Conservation (phyloP, 2,113 vertebrate species). For the Clupea harengus region DNA sequence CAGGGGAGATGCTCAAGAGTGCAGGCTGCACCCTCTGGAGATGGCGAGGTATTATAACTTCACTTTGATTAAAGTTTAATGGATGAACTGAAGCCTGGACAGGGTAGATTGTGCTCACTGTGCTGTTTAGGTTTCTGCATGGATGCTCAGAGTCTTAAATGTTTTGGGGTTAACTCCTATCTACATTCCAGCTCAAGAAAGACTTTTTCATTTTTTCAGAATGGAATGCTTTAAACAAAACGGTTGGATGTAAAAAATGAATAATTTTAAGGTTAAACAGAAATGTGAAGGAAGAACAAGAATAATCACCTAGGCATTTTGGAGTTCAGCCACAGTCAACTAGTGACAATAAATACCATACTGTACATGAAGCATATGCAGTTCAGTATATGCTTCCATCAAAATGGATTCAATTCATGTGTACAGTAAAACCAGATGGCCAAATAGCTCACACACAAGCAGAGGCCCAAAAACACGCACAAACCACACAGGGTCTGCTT, state of each 20-base stretch:
- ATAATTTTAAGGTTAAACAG: too few relatives aligned
- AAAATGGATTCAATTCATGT: background rate
- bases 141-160: background rate
- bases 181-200: background rate
- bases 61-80: slow-evolving; percentile 15
- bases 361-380: background rate
- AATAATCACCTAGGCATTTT: background rate
- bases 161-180: background rate
- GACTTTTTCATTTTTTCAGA: background rate
- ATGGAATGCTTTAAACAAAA: background rate
- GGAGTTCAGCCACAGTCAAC: background rate
- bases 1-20: background rate
- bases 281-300: too few relatives aligned
- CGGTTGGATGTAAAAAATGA: too few relatives aligned
- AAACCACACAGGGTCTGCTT: background rate
- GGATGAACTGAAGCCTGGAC: background rate
- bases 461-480: background rate
- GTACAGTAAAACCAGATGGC: background rate
- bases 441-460: background rate
- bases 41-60: background rate
- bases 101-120: background rate
- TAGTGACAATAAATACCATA: background rate
- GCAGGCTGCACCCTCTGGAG: background rate
- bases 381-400: background rate
- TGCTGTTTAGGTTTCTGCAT: background rate